Evolutionary conservation across 2,797 vertebrate genomes (phyloP), one percentile per base, ranked within the genome.

Genomic region (Chaetophractus vellerosus): DNA sequence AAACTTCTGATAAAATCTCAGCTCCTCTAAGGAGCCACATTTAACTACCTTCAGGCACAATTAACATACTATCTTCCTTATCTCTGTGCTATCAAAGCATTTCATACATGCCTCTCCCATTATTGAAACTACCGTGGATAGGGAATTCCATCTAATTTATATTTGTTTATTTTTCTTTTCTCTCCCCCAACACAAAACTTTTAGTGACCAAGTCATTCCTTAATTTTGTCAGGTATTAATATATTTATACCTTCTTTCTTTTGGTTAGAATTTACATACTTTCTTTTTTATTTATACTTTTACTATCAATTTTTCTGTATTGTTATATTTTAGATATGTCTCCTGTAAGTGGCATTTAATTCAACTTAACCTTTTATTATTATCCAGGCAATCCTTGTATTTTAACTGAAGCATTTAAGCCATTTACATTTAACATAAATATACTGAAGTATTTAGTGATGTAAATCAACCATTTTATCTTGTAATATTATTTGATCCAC

Each of bases 351-450:
- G 45, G 23, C 16, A 64, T 93, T 90, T 94, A 88, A 90, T 84
- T 94, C 33, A 91, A 63, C 24, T 72, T 71, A 82, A 79, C 28
- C 28, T 79, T n/a, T n/a, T 89, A 74, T 41, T 85, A 78, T 38
- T 76, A 64, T 59, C 14, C 41, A 24, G 61, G 31, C 12, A 88
- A 23, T 93, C 41, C 83, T 83, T 74, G 8, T 90, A 36, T 75
- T 95, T 87, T 92, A 84, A 71, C 28, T 86, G 3, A 59, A 84
- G 16, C 45, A 59, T 85, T 91, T 91, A 90, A 55, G 33, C 28
- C 45, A 88, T 93, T 93, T 94, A 90, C 64, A 61, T 5, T 50
- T 95, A 96, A 90, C 94, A 9, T 57, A 87, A 80, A 83, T 74
- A 88, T 15, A 55, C 52, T 55, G 9, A 82, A 61, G 31, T 79